phyloP scores from a whole-genome alignment of 2,888 invertebrate genomes.

The Matsumyia berberina region DNA sequence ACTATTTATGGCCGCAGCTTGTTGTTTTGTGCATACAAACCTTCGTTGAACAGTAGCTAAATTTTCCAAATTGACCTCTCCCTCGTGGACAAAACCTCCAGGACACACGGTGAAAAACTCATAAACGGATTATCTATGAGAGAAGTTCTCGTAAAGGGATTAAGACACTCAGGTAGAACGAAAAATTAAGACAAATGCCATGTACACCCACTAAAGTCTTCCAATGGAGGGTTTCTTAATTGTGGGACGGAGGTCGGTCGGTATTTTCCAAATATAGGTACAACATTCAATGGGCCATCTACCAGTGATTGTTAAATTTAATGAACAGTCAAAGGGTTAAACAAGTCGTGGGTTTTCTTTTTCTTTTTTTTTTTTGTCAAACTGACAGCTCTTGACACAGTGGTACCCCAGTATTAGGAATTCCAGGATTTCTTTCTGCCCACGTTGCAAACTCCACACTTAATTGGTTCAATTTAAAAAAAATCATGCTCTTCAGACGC shows the following conservation, averaged over 20 bases:
- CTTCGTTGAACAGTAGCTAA: slow-evolving; percentile 71
- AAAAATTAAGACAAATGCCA: slow-evolving; percentile 49
- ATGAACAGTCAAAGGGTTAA: slow-evolving; percentile 71
- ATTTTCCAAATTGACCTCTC: slow-evolving; percentile 72
- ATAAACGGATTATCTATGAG: slow-evolving; percentile 68
- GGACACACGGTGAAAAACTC: slow-evolving; percentile 49
- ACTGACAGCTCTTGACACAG: slow-evolving; percentile 73
- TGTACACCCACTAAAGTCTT: slow-evolving; percentile 54
- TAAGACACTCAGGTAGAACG: slow-evolving; percentile 43
- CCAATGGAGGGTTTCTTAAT: slow-evolving; percentile 50
- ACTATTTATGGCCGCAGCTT: slow-evolving; percentile 48
- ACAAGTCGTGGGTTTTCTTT: slow-evolving; percentile 44
- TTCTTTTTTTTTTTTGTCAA: slow-evolving; percentile 18
- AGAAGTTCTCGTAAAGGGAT: slow-evolving; percentile 45
- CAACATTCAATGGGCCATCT: too few relatives aligned
- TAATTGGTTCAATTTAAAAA: slow-evolving; percentile 76
- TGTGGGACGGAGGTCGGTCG: slow-evolving; percentile 43
- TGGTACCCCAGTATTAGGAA: slow-evolving; percentile 57
- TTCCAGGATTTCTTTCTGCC: slow-evolving; percentile 54
- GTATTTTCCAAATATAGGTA: slow-evolving; percentile 21
- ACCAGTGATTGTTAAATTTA: slow-evolving; percentile 73
- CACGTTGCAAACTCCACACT: slow-evolving; percentile 65
- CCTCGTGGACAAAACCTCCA: slow-evolving; percentile 39
- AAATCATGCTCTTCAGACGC: slow-evolving; percentile 73
- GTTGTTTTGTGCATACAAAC: slow-evolving; percentile 55